phyloP scores from a whole-genome alignment of 2,888 invertebrate species.

The Cephus rjabovi region DNA sequence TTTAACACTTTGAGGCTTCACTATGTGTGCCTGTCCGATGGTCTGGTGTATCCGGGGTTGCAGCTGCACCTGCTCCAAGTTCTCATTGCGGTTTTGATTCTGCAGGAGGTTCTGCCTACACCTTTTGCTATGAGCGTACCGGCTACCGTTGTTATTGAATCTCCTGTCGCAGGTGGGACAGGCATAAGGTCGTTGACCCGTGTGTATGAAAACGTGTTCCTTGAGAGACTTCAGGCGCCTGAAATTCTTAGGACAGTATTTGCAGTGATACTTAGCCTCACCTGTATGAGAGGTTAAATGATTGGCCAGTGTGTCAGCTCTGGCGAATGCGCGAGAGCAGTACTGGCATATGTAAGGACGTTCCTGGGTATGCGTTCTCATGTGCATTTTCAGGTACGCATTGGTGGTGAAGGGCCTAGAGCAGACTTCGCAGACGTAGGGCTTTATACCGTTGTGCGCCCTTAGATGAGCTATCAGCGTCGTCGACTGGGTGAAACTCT shows the following conservation, averaged over 20 bases:
- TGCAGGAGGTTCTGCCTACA: conserved; percentile 61
- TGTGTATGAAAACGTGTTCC: conserved; percentile 64
- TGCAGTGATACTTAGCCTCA: conserved; percentile 64
- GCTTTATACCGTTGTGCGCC: conserved; percentile 63
- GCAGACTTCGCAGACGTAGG: conserved; percentile 63
- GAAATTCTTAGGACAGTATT: conserved; percentile 63
- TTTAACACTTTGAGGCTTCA: conserved; percentile 59
- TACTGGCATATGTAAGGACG: conserved; percentile 63
- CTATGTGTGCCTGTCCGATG: conserved; percentile 42
- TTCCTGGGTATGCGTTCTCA: conserved; percentile 64
- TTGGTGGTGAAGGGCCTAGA: conserved; percentile 63
- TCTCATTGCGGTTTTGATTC: conserved; percentile 37
- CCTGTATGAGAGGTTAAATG: conserved; percentile 63
- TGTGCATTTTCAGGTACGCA: conserved; percentile 64
- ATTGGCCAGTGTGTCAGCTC: conserved; percentile 63
- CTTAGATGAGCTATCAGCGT: conserved; percentile 61
- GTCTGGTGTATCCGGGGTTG: conserved; percentile 36
- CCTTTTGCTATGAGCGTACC: conserved; percentile 63
- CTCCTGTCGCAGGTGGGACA: conserved; percentile 63
- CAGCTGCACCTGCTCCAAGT: conserved; percentile 39
- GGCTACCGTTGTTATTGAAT: conserved; percentile 63
- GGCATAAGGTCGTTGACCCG: conserved; percentile 63
- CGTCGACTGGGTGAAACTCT: conserved; percentile 64
- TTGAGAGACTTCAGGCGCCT: conserved; percentile 60
- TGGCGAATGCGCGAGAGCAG: conserved; percentile 60